Conservation (phyloP, 2,888 invertebrate genomes). For the Rhaphigaster nebulosa region DNA sequence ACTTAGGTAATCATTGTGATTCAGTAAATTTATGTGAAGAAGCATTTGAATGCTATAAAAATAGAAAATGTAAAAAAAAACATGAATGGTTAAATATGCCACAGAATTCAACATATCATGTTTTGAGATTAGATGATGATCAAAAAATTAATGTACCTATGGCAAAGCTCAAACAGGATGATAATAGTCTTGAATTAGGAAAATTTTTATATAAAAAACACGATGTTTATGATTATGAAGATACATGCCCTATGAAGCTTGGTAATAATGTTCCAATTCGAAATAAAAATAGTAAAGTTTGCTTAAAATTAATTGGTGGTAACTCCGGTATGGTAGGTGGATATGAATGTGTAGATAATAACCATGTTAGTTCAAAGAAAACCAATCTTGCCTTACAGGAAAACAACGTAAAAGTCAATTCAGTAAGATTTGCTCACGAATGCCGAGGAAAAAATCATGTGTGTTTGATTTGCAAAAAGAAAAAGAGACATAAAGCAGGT, state of each 20-base stretch:
- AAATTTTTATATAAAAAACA: not conserved
- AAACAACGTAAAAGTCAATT: not conserved
- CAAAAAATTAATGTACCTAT: not conserved
- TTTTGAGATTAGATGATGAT: not conserved
- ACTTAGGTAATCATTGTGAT: not conserved
- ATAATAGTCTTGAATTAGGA: not conserved
- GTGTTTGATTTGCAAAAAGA: conserved; percentile 2
- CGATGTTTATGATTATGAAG: not conserved
- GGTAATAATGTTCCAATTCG: not conserved
- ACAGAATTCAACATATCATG: not conserved
- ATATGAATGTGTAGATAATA: not conserved
- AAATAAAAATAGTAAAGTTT: not conserved
- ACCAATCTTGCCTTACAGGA: not conserved
- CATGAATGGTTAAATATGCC: not conserved
- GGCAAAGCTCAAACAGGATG: not conserved
- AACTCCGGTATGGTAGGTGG: too few relatives aligned
- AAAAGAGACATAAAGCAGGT: not conserved
- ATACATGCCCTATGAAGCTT: not conserved
- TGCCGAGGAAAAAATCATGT: not conserved
- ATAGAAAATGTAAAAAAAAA: not conserved
- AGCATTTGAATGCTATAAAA: not conserved
- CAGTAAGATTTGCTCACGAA: not conserved
- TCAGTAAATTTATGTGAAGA: not conserved
- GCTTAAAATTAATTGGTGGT: not conserved
- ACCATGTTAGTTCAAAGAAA: not conserved